Evolutionary conservation across 2,888 invertebrate genomes (phyloP).

Genomic region (Hypomecis punctinalis): DNA sequence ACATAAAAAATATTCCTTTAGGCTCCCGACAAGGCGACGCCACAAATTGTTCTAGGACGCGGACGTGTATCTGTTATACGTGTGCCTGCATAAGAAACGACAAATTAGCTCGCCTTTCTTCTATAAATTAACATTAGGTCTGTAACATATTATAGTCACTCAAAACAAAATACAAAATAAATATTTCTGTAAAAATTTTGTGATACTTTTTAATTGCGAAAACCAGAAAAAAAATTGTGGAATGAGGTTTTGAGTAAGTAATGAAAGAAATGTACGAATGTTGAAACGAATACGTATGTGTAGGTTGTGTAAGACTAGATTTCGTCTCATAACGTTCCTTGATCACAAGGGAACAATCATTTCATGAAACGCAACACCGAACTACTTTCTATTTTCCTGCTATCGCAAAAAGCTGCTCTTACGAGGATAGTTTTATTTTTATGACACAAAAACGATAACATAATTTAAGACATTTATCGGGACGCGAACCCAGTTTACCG

Average conservation of each 20-base stretch:
- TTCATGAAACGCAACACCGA: background rate
- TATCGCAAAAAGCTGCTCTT: constrained; percentile 46
- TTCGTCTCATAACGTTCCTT: too few relatives aligned
- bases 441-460: constrained; percentile 63
- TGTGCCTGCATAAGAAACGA: constrained; percentile 12
- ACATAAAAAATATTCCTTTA: constrained; percentile 19
- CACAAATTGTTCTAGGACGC: too few relatives aligned
- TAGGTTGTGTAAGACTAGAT: too few relatives aligned
- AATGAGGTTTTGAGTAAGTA: too few relatives aligned
- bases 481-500: constrained; percentile 54
- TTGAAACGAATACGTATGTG: too few relatives aligned
- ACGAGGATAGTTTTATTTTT: constrained; percentile 58
- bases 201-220: too few relatives aligned
- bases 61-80: constrained; percentile 8
- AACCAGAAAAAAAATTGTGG: too few relatives aligned
- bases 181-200: too few relatives aligned
- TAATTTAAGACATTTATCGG: constrained; percentile 68
- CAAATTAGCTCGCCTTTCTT: constrained; percentile 18
- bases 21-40: constrained; percentile 1
- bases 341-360: too few relatives aligned
- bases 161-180: too few relatives aligned
- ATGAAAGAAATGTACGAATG: too few relatives aligned
- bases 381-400: constrained; percentile 35
- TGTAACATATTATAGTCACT: too few relatives aligned
- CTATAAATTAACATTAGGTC: constrained; percentile 4